phyloP scores from a whole-genome alignment of 2,113 vertebrate genomes.

The Atractosteus spatula region DNA sequence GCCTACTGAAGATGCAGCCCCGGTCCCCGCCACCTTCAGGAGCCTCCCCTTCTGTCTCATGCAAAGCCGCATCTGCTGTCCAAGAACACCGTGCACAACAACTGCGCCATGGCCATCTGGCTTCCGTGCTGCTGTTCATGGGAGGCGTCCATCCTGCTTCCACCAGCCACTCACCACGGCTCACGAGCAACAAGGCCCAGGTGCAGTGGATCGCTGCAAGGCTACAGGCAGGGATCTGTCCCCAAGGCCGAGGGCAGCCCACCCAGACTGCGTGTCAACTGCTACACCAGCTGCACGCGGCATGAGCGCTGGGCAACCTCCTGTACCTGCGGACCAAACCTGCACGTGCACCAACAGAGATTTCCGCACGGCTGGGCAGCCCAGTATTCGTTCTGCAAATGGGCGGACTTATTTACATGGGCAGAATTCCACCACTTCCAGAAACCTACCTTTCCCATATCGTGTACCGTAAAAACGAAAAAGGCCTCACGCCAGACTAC shows the following conservation, averaged over 20 bases:
- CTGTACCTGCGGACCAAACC: constrained; percentile 9
- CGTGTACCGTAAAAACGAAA: too few species aligned
- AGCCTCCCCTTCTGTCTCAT: too few species aligned
- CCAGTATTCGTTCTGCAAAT: too few species aligned
- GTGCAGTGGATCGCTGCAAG: neutral
- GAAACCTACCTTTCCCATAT: too few species aligned
- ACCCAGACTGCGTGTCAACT: neutral
- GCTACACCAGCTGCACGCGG: constrained; percentile 54
- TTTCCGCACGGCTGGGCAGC: too few species aligned
- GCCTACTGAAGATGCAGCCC: too few species aligned
- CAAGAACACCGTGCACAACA: too few species aligned
- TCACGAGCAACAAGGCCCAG: constrained; percentile 55
- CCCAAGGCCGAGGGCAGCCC: constrained; percentile 33
- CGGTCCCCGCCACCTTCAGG: too few species aligned
- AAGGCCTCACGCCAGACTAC: too few species aligned
- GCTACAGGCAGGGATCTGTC: constrained; percentile 49
- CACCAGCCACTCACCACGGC: constrained; percentile 34
- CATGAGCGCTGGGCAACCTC: constrained; percentile 35
- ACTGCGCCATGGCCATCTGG: constrained; percentile 46
- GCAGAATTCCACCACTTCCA: too few species aligned
- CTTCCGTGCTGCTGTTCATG: constrained; percentile 49
- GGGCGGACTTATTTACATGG: too few species aligned
- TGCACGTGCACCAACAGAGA: neutral
- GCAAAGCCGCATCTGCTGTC: too few species aligned
- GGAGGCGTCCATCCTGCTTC: constrained; percentile 54